Conservation (phyloP, 2,888 invertebrate species). For the Chalcis sispes region DNA sequence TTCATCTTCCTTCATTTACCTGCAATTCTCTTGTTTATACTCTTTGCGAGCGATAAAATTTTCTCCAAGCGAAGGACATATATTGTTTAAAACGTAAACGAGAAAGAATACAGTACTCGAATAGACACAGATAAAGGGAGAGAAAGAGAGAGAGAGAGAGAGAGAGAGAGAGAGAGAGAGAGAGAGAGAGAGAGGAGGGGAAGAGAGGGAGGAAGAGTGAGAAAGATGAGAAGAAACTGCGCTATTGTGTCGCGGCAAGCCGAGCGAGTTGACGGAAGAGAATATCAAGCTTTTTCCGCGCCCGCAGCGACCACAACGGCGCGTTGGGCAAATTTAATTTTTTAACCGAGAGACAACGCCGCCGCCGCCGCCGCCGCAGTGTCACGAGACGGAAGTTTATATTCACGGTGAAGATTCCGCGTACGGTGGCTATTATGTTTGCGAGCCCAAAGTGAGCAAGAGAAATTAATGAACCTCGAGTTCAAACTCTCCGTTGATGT, state of each 20-base stretch:
- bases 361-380: too few relatives aligned
- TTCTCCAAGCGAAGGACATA: not conserved
- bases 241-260: slow-evolving; percentile 14
- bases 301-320: slow-evolving; percentile 16
- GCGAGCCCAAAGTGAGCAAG: not conserved
- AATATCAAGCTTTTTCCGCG: not conserved
- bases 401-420: slow-evolving; percentile 16
- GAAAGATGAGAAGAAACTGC: not conserved
- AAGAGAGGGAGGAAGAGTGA: not conserved
- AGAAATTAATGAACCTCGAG: slow-evolving; percentile 16
- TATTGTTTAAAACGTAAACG: slow-evolving; percentile 23
- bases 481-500: slow-evolving; percentile 4
- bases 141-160: too few relatives aligned
- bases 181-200: too few relatives aligned
- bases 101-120: too few relatives aligned
- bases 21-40: slow-evolving; percentile 8
- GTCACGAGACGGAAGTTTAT: not conserved
- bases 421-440: slow-evolving; percentile 20
- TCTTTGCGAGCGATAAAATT: slow-evolving; percentile 25
- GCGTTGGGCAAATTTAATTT: slow-evolving; percentile 14
- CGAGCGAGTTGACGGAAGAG: slow-evolving; percentile 1
- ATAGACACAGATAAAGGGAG: too few relatives aligned
- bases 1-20: slow-evolving; percentile 16
- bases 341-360: too few relatives aligned
- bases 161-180: too few relatives aligned